Percentiles rank a stretch among this genome's conserved stretches.
Conservation (phyloP, 2,888 invertebrate genomes). For the Amphipyra berbera region DNA sequence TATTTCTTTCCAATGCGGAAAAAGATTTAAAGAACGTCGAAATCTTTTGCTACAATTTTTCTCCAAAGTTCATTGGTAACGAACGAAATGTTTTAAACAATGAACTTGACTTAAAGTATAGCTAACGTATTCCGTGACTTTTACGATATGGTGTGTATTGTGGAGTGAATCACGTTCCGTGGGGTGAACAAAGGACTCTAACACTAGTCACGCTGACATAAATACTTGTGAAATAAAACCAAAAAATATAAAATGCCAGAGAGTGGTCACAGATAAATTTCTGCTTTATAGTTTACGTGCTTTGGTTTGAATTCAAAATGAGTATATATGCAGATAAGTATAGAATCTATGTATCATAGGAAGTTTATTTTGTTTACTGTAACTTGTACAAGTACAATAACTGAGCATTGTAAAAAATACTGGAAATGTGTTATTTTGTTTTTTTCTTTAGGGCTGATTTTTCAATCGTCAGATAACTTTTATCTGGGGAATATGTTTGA, state of each 20-base stretch:
- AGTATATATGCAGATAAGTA: too few species aligned
- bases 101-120: slow-evolving; percentile 38
- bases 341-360: too few species aligned
- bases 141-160: slow-evolving; percentile 50
- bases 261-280: slow-evolving; percentile 5
- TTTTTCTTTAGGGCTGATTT: too few species aligned
- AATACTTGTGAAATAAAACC: slow-evolving; percentile 32
- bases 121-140: slow-evolving; percentile 48
- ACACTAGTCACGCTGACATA: slow-evolving; percentile 30
- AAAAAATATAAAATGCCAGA: slow-evolving; percentile 24
- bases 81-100: slow-evolving; percentile 38
- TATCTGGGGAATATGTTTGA: too few species aligned
- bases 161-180: slow-evolving; percentile 47
- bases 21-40: slow-evolving; percentile 9
- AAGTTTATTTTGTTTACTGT: too few species aligned
- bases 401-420: too few species aligned
- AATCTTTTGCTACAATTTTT: too few species aligned
- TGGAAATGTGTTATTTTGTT: too few species aligned
- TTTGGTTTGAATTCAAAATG: too few species aligned
- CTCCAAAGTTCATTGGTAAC: neutral
- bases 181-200: slow-evolving; percentile 41
- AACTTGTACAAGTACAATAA: too few species aligned
- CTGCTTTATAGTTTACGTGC: neutral
- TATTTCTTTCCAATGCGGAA: slow-evolving; percentile 18
- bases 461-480: too few species aligned